phyloP scores from a whole-genome alignment of 2,113 vertebrate genomes.

The Puffinus mauretanicus region DNA sequence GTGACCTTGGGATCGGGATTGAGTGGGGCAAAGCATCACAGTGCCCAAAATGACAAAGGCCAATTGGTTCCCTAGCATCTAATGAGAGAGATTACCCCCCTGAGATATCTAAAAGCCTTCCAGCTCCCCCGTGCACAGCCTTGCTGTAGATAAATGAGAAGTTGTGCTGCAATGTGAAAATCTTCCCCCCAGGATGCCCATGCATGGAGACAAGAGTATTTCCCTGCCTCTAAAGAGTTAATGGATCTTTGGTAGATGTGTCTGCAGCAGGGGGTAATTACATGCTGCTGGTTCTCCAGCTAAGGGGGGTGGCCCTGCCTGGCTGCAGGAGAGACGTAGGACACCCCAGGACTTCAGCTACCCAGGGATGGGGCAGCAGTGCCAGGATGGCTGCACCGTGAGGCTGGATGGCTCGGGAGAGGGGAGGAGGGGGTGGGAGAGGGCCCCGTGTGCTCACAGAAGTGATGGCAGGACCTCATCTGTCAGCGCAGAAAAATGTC shows the following conservation, averaged over 20 bases:
- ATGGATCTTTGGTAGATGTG: background rate
- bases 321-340: background rate
- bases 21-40: background rate
- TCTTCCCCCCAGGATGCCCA: fast-evolving
- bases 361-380: background rate
- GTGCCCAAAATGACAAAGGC: background rate
- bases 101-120: background rate
- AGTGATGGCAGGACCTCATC: constrained; percentile 61
- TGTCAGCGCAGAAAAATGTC: constrained; percentile 53
- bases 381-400: fast-evolving
- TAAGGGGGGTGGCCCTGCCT: background rate
- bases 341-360: background rate
- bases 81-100: fast-evolving
- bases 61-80: background rate
- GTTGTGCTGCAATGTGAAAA: fast-evolving
- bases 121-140: background rate
- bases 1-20: fast-evolving
- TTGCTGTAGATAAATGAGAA: background rate
- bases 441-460: background rate
- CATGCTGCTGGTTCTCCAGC: background rate
- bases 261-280: background rate
- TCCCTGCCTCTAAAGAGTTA: background rate
- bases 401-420: background rate
- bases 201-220: fast-evolving
- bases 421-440: background rate